phyloP scores from a whole-genome alignment of 2,113 vertebrate species.

The Sceloporus tristichus region DNA sequence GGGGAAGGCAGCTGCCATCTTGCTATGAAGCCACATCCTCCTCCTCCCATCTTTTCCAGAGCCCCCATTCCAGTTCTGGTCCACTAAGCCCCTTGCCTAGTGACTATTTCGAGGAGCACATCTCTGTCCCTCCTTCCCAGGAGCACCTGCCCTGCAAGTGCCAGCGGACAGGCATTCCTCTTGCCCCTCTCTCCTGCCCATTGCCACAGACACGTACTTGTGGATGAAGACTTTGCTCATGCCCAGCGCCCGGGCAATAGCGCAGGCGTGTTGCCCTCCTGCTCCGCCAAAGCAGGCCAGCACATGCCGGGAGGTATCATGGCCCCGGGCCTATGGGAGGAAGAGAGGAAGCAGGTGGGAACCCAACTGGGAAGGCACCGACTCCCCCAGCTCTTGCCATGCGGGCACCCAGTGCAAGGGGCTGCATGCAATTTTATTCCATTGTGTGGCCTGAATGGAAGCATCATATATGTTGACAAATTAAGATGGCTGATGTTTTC shows the following conservation, averaged over 20 bases:
- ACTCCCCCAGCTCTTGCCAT: no score
- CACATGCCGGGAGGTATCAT: constrained; percentile 87
- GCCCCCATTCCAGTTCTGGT: neutral
- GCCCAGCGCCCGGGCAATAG: constrained; percentile 89
- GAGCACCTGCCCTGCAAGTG: neutral
- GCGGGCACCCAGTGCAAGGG: no score
- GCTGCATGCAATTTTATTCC: no score
- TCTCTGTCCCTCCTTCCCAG: neutral
- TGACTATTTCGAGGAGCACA: neutral
- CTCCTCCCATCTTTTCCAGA: no score
- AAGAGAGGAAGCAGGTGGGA: no score
- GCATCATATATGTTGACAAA: no score
- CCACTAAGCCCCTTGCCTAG: neutral
- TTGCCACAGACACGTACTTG: constrained; percentile 77
- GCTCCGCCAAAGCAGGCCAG: constrained; percentile 94
- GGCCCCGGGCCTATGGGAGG: constrained; percentile 87
- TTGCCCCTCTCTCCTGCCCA: accelerated
- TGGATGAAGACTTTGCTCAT: constrained; percentile 93
- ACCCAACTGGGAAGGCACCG: neutral
- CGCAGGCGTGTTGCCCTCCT: constrained; percentile 92
- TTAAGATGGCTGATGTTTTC: no score
- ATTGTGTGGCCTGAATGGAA: no score
- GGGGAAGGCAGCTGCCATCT: no score
- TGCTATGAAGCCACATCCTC: no score
- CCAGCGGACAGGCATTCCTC: neutral